Evolutionary conservation across 1,140 invertebrate genomes (phyloP).

Genomic region (Littorina saxatilis): DNA sequence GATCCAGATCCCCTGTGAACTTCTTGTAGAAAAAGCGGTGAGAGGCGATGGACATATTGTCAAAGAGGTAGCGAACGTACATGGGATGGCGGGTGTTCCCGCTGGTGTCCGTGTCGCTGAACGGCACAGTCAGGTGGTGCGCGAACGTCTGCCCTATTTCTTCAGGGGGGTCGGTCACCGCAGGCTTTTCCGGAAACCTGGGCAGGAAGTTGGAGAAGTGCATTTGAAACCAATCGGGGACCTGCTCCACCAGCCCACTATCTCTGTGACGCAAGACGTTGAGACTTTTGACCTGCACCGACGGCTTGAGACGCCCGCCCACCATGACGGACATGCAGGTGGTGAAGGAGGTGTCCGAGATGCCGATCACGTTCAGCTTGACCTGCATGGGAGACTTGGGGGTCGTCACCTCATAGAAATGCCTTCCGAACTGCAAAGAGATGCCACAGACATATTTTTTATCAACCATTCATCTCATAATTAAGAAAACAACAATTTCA

Average conservation of each 20-base stretch:
- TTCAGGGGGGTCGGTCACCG: slow-evolving; percentile 37
- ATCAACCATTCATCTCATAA: too few species aligned
- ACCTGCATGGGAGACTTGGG: slow-evolving; percentile 51
- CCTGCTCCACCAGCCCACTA: slow-evolving; percentile 38
- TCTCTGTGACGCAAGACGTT: slow-evolving; percentile 44
- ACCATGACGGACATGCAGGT: slow-evolving; percentile 40
- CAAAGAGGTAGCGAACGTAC: slow-evolving; percentile 49
- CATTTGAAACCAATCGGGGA: slow-evolving; percentile 49
- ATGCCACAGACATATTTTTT: not conserved
- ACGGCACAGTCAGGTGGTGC: slow-evolving; percentile 47
- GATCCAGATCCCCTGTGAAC: slow-evolving; percentile 34
- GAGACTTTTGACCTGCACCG: slow-evolving; percentile 39
- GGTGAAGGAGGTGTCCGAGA: slow-evolving; percentile 49
- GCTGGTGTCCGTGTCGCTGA: slow-evolving; percentile 47
- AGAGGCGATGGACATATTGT: slow-evolving; percentile 53
- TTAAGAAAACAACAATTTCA: too few species aligned
- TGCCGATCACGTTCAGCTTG: slow-evolving; percentile 42
- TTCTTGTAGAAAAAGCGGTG: slow-evolving; percentile 43
- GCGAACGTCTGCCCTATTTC: slow-evolving; percentile 40
- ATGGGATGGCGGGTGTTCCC: slow-evolving; percentile 47
- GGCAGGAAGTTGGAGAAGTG: slow-evolving; percentile 43
- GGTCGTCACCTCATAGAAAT: slow-evolving; percentile 52
- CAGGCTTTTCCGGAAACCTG: slow-evolving; percentile 42
- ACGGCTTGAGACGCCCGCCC: slow-evolving; percentile 49
- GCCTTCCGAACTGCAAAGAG: slow-evolving; percentile 6